Evolutionary conservation across 2,888 invertebrate genomes (phyloP).

Genomic region (Pristionchus japonicus): DNA sequence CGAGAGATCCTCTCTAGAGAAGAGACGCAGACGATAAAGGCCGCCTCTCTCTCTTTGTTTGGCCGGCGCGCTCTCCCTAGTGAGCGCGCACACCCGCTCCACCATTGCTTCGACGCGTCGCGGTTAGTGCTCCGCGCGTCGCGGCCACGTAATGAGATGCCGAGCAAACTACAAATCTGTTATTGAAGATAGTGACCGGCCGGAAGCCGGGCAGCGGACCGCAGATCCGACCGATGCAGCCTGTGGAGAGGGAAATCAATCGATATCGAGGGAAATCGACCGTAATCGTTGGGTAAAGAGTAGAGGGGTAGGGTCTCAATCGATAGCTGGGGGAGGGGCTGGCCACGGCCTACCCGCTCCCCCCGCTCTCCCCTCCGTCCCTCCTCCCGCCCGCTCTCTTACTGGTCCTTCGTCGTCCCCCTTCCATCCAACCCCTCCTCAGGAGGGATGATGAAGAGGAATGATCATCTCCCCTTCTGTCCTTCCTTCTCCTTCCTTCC

Average conservation of each 20-base stretch:
- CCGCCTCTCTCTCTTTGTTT: constrained; percentile 45
- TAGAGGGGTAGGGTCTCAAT: neutral
- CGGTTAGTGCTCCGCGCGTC: constrained; percentile 46
- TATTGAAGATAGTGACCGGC: constrained; percentile 50
- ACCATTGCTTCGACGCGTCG: constrained; percentile 36
- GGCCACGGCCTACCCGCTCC: constrained; percentile 15
- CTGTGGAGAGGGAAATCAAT: neutral
- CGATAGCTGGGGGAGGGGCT: constrained; percentile 43
- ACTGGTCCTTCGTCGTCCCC: constrained; percentile 39
- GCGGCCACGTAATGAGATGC: constrained; percentile 49
- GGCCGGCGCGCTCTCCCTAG: constrained; percentile 38
- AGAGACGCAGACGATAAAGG: constrained; percentile 8
- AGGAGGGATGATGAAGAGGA: neutral
- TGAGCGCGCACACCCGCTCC: constrained; percentile 38
- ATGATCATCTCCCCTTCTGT: neutral
- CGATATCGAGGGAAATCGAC: neutral
- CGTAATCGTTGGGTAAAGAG: neutral
- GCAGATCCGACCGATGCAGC: neutral
- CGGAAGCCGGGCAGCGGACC: constrained; percentile 18
- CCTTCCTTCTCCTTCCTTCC: neutral
- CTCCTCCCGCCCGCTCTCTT: constrained; percentile 18
- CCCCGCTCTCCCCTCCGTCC: neutral
- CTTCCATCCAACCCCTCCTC: constrained; percentile 29
- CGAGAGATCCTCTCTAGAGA: neutral
- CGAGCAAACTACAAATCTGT: constrained; percentile 50